These are phyloP conservation scores for Pseudorhombus dupliciocellatus DNA, from an alignment of 2,113 vertebrate species.

Conservation along the genomic window DNA sequence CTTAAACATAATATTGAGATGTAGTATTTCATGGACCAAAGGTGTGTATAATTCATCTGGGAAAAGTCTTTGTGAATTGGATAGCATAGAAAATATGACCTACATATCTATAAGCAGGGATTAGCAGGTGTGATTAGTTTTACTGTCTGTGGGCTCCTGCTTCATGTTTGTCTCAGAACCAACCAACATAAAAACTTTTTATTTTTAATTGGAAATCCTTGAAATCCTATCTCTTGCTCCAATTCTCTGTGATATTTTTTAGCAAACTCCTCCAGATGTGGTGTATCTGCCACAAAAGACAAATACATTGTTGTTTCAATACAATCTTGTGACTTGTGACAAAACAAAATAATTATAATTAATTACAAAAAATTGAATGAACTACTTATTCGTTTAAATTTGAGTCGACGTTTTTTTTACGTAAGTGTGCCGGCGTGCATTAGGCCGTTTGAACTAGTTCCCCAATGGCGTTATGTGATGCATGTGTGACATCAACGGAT, in stretches of 20 bases:
- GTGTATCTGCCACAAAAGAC: no score
- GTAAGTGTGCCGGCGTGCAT: conserved; percentile 9
- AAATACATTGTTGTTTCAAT: no score
- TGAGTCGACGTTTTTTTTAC: not conserved
- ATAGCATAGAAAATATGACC: conserved; percentile 37
- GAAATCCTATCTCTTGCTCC: no score
- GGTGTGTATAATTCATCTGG: not conserved
- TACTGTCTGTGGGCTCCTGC: not conserved
- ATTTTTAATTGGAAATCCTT: no score
- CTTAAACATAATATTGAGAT: not conserved
- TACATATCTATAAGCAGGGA: conserved; percentile 41
- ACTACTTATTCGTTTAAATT: not conserved
- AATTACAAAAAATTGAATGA: no score
- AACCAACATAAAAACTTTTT: not conserved
- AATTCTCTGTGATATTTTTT: no score
- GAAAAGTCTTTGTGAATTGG: not conserved
- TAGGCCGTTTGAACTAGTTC: not conserved
- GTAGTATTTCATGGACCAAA: not conserved
- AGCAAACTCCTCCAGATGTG: no score
- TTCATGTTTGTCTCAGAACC: not conserved
- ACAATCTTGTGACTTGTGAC: no score
- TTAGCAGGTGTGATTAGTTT: conserved; percentile 48
- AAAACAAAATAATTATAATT: no score
- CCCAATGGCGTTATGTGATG: conserved; percentile 10
- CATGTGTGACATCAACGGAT: conserved; percentile 65